phyloP scores from a whole-genome alignment of 2,888 invertebrate genomes.

The Dexiosoma caninum region DNA sequence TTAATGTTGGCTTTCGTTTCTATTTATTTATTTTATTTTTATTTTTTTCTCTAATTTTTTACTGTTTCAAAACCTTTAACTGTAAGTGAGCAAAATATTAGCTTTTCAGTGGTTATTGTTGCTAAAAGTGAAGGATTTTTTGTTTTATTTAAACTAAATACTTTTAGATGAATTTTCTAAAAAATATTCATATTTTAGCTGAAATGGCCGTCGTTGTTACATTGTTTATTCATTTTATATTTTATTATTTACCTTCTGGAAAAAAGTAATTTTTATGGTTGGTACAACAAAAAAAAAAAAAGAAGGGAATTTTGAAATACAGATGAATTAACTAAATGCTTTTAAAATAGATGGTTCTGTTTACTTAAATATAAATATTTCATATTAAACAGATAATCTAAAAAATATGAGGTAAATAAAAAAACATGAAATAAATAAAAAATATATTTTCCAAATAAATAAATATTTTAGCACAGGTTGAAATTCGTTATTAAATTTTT shows the following conservation, averaged over 20 bases:
- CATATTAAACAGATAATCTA: too few relatives aligned
- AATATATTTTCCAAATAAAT: too few relatives aligned
- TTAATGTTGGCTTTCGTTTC: conserved; percentile 1
- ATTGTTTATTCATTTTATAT: not conserved
- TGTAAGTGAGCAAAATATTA: conserved; percentile 31
- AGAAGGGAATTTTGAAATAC: not conserved
- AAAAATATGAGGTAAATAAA: too few relatives aligned
- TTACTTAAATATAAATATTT: conserved; percentile 5
- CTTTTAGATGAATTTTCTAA: not conserved
- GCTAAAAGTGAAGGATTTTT: conserved; percentile 23
- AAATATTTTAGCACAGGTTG: too few relatives aligned
- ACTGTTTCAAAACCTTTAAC: not conserved
- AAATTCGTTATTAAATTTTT: too few relatives aligned
- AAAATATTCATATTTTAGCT: not conserved
- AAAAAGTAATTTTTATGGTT: conserved; percentile 23
- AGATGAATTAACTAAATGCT: not conserved
- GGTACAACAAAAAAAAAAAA: not conserved
- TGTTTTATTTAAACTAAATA: not conserved
- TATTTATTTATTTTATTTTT: not conserved
- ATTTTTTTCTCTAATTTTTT: not conserved
- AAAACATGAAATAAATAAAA: too few relatives aligned
- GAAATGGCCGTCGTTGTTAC: not conserved
- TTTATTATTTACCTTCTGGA: not conserved
- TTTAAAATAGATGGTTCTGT: not conserved
- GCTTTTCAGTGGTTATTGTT: conserved; percentile 50